Evolutionary conservation across 1,140 invertebrate species (phyloP), one percentile per base, ranked within the genome.

Genomic region (Ips nitidus): DNA sequence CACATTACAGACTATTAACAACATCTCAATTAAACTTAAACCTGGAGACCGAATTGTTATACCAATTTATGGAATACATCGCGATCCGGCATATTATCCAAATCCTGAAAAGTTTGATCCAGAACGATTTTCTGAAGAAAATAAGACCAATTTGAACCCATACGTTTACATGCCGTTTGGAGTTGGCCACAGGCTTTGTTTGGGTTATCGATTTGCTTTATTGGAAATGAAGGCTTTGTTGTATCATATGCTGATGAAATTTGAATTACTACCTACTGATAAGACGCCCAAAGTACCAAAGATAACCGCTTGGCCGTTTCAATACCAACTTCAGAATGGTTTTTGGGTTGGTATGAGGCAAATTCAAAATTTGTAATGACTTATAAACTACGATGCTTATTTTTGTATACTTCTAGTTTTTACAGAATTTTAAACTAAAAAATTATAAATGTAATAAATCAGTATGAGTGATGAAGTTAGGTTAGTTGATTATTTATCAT

Each of bases 51-150:
- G 52, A 41, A 22, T 73, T 3, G 1, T 65, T 6, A 41, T 93
- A 41, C 85, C 88, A 0, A 80, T 86, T 0, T 81, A 84, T 42
- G 81, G 77, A 1, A 76, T 90, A 4, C 89, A 90, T 71, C 66
- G 74, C 36, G 79, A 83, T 71, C 74, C 80, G 1, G 66, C 80
- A 7, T 73, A 79, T 53, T 84, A 76, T 71, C 78, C 80, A 2
- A 74, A 84, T 41, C 83, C 85, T 3, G 80, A 84, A 39, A 74
- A 71, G 41, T 85, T 84, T 68, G 75, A 83, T 71, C 83, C 82
- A 1, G 83, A 83, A 61, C 69, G 83, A 56, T 84, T 82, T 66
- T 73, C 73, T 43, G 74, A 75, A n/a, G 78, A 81, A 60, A 81
- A 81, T 66, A 78, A 74, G 41, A 43, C 62, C 2, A 76, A 74